Conservation (phyloP, 2,888 invertebrate genomes). For the Conus canariensis region DNA sequence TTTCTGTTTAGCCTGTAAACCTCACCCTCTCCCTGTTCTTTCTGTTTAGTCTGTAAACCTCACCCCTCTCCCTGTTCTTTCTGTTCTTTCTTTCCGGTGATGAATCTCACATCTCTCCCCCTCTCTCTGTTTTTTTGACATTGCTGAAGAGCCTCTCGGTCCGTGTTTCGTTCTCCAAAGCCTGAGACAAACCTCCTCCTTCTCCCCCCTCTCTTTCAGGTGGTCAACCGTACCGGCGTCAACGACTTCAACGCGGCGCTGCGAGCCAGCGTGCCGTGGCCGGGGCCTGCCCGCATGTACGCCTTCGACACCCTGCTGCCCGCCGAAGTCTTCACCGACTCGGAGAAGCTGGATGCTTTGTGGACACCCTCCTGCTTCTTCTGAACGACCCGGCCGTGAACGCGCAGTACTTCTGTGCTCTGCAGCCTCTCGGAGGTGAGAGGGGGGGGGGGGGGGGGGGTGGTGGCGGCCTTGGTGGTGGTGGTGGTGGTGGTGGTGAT, state of each 20-base stretch:
- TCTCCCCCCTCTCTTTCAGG: background rate
- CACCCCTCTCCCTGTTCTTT: too few species aligned
- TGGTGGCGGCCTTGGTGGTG: background rate
- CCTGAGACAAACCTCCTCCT: too few species aligned
- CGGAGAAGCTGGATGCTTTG: background rate
- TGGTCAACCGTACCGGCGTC: slow-evolving; percentile 25
- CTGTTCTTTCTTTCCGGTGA: too few species aligned
- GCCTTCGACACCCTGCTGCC: slow-evolving; percentile 26
- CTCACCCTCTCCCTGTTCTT: too few species aligned
- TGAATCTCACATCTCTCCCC: too few species aligned
- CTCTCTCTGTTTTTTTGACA: too few species aligned
- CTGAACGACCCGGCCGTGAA: slow-evolving; percentile 35
- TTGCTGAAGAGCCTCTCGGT: too few species aligned
- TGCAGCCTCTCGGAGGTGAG: slow-evolving; percentile 29
- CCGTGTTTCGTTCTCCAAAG: too few species aligned
- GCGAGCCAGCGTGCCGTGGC: background rate
- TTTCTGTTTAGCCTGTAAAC: too few species aligned
- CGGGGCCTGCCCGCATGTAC: slow-evolving; percentile 7
- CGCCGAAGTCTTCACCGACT: background rate
- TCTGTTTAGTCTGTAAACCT: too few species aligned
- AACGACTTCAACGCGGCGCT: background rate
- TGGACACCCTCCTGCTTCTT: slow-evolving; percentile 23
- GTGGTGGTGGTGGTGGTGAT: background rate
- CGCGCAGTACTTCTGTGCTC: slow-evolving; percentile 25
- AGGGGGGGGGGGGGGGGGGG: background rate